Evolutionary conservation across 2,797 vertebrate genomes (phyloP).

Genomic region (Kryptopterus vitreolus): DNA sequence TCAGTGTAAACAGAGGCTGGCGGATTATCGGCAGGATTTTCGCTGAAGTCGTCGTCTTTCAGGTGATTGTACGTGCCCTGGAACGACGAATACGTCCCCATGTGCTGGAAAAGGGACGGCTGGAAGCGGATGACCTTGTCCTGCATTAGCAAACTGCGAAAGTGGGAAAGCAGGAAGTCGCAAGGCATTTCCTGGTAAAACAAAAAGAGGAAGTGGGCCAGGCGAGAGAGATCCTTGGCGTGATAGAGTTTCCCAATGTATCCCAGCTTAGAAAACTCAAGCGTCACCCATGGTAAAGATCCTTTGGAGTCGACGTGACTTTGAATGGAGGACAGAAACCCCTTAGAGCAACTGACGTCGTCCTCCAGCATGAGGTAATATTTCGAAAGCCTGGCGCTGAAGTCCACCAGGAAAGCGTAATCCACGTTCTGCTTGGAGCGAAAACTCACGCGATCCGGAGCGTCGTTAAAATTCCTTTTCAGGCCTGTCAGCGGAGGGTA

Average conservation of each 20-base stretch:
- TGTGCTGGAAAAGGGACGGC: conserved; percentile 82
- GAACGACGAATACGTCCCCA: conserved; percentile 77
- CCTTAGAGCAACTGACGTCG: conserved; percentile 68
- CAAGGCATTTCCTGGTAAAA: conserved; percentile 88
- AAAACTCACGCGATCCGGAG: conserved; percentile 74
- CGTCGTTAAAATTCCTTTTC: conserved; percentile 77
- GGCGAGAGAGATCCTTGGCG: conserved; percentile 72
- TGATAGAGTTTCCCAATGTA: conserved; percentile 87
- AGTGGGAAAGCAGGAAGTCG: conserved; percentile 82
- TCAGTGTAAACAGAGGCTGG: conserved; percentile 66
- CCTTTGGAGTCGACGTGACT: conserved; percentile 63
- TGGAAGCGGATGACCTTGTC: conserved; percentile 73
- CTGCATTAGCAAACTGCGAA: conserved; percentile 78
- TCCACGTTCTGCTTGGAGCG: conserved; percentile 87
- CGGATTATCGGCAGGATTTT: conserved; percentile 66
- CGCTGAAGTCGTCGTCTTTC: conserved; percentile 74
- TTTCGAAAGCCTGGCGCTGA: conserved; percentile 72
- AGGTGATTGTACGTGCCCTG: conserved; percentile 71
- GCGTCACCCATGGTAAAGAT: conserved; percentile 73
- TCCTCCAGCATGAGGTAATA: conserved; percentile 90
- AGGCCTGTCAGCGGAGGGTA: conserved; percentile 72
- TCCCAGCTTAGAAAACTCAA: conserved; percentile 87
- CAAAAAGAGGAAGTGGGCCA: conserved; percentile 82
- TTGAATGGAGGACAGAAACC: conserved; percentile 78
- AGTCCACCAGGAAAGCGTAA: conserved; percentile 82